Base-by-base conservation (phyloP, 2,888 invertebrate species). In the Eupsilia transversa region DNA sequence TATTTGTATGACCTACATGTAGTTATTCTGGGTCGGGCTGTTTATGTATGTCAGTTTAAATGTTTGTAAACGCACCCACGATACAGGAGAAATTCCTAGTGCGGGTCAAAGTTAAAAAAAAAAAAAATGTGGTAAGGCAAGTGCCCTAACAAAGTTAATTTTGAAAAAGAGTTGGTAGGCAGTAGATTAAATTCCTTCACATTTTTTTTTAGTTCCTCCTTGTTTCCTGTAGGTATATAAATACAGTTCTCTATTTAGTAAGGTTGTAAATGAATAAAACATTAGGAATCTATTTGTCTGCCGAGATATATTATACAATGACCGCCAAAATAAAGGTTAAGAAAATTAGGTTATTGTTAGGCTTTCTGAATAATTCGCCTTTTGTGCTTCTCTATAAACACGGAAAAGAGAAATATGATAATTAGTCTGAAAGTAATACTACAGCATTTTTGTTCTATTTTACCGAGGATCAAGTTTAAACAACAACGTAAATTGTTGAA, bases 191-290 rank as follows among this genome's bases (percentile, higher is more conserved):
- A 23, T 49, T 66, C 4, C 17, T 68, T 41, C 4, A 17, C 30
- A 23, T 9, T 54, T 56, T 33, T 20, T 43, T 33, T 54, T 5
- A 5, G 12, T 69, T 33, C 7, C 5, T 4, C 23, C 20, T 23
- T n/a, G 2, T 41, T 59, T 41, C n/a, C 52, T 3, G 10, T 41
- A 10, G 10, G 9, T 56, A 52, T 35, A 20, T n/a, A 10, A 30
- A 30, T 46, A n/a, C n/a, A 38, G 1, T 64, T 35, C 17, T 49
- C 9, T n/a, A 46, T 38, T 23, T 35, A 33, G 4, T 33, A 33
- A 30, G 30, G n/a, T 30, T 7, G 7, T 61, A 12, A n/a, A 10
- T 76, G 57, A 63, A 77, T 77, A 69, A 77, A 57, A 64, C 41
- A 77, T 77, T 33, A 27, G 2, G 3, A 38, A 46, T 54, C 20